Conservation (phyloP, 2,888 invertebrate genomes). For the Troides oblongomaculatus region DNA sequence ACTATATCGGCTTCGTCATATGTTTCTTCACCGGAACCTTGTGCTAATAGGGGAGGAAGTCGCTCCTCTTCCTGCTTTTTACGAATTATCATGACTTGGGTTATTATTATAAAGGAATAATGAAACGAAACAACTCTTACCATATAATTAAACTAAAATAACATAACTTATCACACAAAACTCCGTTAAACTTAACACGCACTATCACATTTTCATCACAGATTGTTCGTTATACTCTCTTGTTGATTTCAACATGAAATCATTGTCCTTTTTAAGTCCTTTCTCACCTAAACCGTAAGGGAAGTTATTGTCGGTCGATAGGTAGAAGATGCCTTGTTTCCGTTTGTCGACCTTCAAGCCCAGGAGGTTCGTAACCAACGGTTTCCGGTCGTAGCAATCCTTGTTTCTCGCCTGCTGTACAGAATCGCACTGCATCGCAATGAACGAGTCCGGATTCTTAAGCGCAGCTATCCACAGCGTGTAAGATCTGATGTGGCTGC, state of each 20-base stretch:
- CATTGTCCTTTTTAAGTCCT: slow-evolving; percentile 53
- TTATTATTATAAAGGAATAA: neutral
- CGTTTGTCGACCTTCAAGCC: slow-evolving; percentile 40
- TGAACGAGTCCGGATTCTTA: slow-evolving; percentile 38
- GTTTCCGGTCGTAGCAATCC: slow-evolving; percentile 40
- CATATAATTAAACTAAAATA: neutral
- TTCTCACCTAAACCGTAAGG: slow-evolving; percentile 58
- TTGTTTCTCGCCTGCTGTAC: slow-evolving; percentile 44
- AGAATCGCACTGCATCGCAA: slow-evolving; percentile 44
- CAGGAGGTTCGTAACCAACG: slow-evolving; percentile 40
- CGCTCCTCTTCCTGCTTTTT: no score
- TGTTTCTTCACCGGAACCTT: no score
- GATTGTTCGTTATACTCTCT: slow-evolving; percentile 31
- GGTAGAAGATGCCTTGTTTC: slow-evolving; percentile 45
- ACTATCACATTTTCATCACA: slow-evolving; percentile 35
- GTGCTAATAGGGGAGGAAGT: no score
- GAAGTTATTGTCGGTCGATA: slow-evolving; percentile 44
- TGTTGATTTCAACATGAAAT: slow-evolving; percentile 35
- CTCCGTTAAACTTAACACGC: neutral
- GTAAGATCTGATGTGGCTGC: slow-evolving; percentile 41
- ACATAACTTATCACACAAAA: slow-evolving; percentile 27
- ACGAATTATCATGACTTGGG: no score
- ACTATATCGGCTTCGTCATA: no score
- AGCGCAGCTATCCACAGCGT: slow-evolving; percentile 42
- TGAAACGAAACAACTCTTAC: neutral